Base-by-base conservation (phyloP, 2,113 vertebrate genomes). In the Donacobius atricapilla region DNA sequence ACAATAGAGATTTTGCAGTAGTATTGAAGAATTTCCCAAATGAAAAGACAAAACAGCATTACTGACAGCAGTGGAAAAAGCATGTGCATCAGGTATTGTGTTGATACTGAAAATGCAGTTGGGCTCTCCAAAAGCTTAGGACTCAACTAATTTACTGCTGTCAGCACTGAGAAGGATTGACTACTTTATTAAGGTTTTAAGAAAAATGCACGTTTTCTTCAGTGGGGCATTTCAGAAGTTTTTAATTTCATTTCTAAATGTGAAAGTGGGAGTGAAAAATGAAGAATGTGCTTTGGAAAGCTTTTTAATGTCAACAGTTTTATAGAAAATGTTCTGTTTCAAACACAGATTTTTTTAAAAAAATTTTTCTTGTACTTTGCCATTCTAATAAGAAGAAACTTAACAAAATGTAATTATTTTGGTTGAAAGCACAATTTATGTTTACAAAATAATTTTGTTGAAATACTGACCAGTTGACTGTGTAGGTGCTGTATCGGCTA, bases 201-300 rank as follows among this genome's bases (percentile, higher is more conserved):
- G 61, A 76, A 83, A 88, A 94, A 58, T 42, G 21, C 31, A 16
- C 45, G 9, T 30, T 76, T 76, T 50, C 60, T 53, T 53, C 3
- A 4, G 19, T 15, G 15, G 35, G 35, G n/a, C 7, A 18, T 54
- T 54, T 58, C 47, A 54, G 7, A n/a, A 48, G 22, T 39, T 83
- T 76, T 89, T 51, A 1, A 72, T 89, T 89, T 80, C 22, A 60
- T 51, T 89, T 91, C 28, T 91, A 53, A 81, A 56, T 77, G 40
- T 83, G 53, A 73, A 65, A 77, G 63, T 84, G 68, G 72, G 84
- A 84, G 69, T 89, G 31, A 91, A 87, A 91, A 95, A 76, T 83
- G 53, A 75, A 61, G 78, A 53, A 60, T 42, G 48, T 75, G 33
- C 15, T 85, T 94, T 75, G 28, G 83, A 94, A 93, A 71, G 48